Evolutionary conservation across 2,888 invertebrate genomes (phyloP).

Genomic region (Eupsilia transversa): DNA sequence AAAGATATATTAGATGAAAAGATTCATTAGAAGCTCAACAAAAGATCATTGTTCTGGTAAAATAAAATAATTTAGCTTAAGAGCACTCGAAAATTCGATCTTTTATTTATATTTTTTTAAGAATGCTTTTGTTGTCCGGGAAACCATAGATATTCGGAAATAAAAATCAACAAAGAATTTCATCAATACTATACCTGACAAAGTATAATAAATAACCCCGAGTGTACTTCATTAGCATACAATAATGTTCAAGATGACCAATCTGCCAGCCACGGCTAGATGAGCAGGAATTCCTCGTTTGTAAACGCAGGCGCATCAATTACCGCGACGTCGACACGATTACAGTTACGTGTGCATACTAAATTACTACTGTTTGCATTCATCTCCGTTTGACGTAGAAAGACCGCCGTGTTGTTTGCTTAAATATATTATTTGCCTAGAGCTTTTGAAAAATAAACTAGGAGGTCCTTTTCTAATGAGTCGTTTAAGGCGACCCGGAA

Average conservation of each 20-base stretch:
- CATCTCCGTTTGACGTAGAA: constrained; percentile 10
- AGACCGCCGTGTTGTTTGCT: constrained; percentile 5
- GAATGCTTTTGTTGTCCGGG: background rate
- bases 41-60: background rate
- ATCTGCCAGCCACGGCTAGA: constrained; percentile 55
- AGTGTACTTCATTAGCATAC: constrained; percentile 62
- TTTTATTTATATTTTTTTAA: background rate
- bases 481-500: background rate
- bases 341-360: constrained; percentile 51
- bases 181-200: constrained; percentile 22
- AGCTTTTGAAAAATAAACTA: background rate
- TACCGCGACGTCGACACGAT: constrained; percentile 57
- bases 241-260: constrained; percentile 58
- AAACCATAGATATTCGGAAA: background rate
- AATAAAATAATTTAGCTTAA: background rate
- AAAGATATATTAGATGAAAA: background rate
- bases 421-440: background rate
- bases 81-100: background rate
- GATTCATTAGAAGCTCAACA: background rate
- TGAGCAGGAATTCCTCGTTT: constrained; percentile 78
- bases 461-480: background rate
- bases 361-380: constrained; percentile 53
- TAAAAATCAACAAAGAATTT: constrained; percentile 25
- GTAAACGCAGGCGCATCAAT: constrained; percentile 58
- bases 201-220: background rate